Percentiles rank a stretch among this genome's conserved stretches.
These are phyloP conservation scores for Lordiphosa stackelbergi DNA, from an alignment of 1,140 invertebrate genomes.

Conservation along the genomic window DNA sequence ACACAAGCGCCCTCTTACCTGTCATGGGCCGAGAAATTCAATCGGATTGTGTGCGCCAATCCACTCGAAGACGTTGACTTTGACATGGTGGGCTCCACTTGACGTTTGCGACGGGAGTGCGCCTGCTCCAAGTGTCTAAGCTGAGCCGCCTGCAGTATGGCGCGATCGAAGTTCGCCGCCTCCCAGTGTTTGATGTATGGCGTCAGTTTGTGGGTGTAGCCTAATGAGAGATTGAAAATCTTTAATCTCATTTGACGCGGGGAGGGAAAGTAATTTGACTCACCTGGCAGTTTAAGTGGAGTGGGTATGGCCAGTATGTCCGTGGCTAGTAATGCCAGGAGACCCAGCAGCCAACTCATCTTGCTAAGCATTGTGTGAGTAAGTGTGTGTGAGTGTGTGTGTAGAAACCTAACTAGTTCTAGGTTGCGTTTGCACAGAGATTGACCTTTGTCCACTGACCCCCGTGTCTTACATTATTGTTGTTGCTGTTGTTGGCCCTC, in stretches of 20 bases:
- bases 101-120: slow-evolving; percentile 67
- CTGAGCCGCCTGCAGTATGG: slow-evolving; percentile 63
- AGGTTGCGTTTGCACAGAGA: slow-evolving; percentile 52
- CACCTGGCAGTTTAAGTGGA: slow-evolving; percentile 71
- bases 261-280: slow-evolving; percentile 25
- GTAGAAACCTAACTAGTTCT: slow-evolving; percentile 67
- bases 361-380: slow-evolving; percentile 20
- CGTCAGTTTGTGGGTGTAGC: slow-evolving; percentile 72
- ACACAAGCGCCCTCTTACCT: slow-evolving; percentile 54
- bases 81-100: slow-evolving; percentile 52
- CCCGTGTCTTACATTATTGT: slow-evolving; percentile 58
- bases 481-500: slow-evolving; percentile 21
- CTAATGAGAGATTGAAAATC: slow-evolving; percentile 28
- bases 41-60: slow-evolving; percentile 70
- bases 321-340: slow-evolving; percentile 65
- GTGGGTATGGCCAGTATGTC: slow-evolving; percentile 68
- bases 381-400: slow-evolving; percentile 18
- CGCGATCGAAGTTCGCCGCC: slow-evolving; percentile 72
- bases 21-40: slow-evolving; percentile 77
- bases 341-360: slow-evolving; percentile 69
- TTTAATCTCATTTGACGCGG: background rate
- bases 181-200: slow-evolving; percentile 76
- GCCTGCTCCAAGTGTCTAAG: slow-evolving; percentile 71
- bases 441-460: slow-evolving; percentile 55
- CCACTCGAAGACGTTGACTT: slow-evolving; percentile 36